Conservation (phyloP, 2,888 invertebrate species). For the Horisme vitalbata region DNA sequence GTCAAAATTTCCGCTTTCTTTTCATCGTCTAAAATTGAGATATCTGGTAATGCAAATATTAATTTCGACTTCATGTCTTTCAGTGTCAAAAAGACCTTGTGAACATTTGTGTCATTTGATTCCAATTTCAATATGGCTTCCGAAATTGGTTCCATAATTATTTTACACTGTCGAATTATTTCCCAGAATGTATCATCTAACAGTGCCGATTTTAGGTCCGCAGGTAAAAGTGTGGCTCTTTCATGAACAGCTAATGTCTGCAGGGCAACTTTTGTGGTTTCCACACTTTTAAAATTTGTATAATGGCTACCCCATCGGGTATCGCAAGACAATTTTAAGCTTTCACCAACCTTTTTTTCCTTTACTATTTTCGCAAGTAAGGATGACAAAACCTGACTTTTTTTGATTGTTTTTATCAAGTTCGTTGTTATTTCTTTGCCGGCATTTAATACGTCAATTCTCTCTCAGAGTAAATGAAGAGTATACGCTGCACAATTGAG, state of each 20-base stretch:
- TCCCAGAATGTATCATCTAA: slow-evolving; percentile 1
- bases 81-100: too few species aligned
- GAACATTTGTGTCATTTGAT: too few species aligned
- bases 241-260: too few species aligned
- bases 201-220: neutral
- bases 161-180: slow-evolving; percentile 2
- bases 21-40: too few species aligned
- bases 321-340: slow-evolving; percentile 5
- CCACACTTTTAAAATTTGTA: slow-evolving; percentile 4
- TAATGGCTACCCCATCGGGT: neutral
- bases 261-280: slow-evolving; percentile 4
- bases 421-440: neutral
- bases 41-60: too few species aligned
- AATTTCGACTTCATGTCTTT: too few species aligned
- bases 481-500: slow-evolving; percentile 2
- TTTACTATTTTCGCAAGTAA: slow-evolving; percentile 2
- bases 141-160: too few species aligned
- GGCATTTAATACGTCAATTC: neutral
- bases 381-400: neutral
- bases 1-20: too few species aligned
- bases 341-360: slow-evolving; percentile 5
- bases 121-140: too few species aligned
- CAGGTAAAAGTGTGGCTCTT: slow-evolving; percentile 4
- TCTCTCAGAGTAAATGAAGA: neutral
- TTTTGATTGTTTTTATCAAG: neutral